A percentile compares a stretch with the other conserved stretches of the same genome.
phyloP scores from a whole-genome alignment of 2,888 invertebrate species.

The Drosophila stalkeri region DNA sequence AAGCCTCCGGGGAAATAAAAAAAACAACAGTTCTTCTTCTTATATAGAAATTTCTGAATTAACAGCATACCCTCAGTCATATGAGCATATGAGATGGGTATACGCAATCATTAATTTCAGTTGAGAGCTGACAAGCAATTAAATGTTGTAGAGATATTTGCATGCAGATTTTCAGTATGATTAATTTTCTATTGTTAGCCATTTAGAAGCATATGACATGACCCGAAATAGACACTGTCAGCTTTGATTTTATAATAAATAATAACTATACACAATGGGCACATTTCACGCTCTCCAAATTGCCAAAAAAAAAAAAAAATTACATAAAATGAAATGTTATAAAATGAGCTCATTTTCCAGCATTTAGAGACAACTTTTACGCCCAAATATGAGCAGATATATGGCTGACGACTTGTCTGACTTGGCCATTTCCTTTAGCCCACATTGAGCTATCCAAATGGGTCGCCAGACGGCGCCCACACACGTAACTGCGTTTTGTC shows the following conservation, averaged over 20 bases:
- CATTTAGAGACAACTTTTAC: conserved; percentile 66
- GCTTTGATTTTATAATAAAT: conserved; percentile 15
- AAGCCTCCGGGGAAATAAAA: background rate
- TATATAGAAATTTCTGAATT: background rate
- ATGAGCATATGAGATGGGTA: background rate
- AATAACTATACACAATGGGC: conserved; percentile 25
- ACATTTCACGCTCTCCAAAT: conserved; percentile 53
- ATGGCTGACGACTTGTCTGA: conserved; percentile 11
- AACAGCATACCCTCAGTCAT: background rate
- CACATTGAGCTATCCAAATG: conserved; percentile 67
- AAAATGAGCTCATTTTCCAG: conserved; percentile 69
- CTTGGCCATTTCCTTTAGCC: conserved; percentile 69
- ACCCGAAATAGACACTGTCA: conserved; percentile 4
- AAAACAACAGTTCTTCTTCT: background rate
- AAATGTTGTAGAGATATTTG: background rate
- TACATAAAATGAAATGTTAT: background rate
- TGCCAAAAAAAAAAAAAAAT: conserved; percentile 21
- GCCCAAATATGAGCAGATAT: conserved; percentile 65
- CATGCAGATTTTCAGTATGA: conserved; percentile 10
- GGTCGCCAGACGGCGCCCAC: conserved; percentile 69
- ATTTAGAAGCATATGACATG: conserved; percentile 4
- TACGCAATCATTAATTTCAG: conserved; percentile 8
- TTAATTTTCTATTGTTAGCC: conserved; percentile 6
- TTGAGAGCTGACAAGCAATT: conserved; percentile 16
- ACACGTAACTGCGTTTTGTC: conserved; percentile 37